phyloP scores from a whole-genome alignment of 1,140 invertebrate genomes.

The Microvelia longipes region DNA sequence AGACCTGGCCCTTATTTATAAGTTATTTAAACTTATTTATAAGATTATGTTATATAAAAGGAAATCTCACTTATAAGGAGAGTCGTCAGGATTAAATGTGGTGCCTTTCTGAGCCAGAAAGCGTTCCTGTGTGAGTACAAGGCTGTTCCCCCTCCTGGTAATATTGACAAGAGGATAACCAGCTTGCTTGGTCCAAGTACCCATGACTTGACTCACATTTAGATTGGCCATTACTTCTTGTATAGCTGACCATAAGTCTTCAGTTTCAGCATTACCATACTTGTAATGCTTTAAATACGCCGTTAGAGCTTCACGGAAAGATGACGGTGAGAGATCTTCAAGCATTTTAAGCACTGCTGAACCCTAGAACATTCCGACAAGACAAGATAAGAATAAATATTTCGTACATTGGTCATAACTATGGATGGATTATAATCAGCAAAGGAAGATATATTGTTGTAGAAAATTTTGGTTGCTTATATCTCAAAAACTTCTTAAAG shows the following conservation, averaged over 20 bases:
- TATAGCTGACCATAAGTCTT: slow-evolving; percentile 54
- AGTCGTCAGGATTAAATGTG: slow-evolving; percentile 33
- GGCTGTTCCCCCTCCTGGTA: slow-evolving; percentile 34
- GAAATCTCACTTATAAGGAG: slow-evolving; percentile 45
- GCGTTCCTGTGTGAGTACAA: slow-evolving; percentile 50
- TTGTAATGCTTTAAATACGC: slow-evolving; percentile 53
- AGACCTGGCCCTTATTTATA: too few species aligned
- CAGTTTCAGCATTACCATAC: slow-evolving; percentile 64
- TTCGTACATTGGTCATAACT: too few species aligned
- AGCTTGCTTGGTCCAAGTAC: slow-evolving; percentile 86
- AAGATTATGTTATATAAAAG: too few species aligned
- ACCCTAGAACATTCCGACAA: too few species aligned
- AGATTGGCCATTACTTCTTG: slow-evolving; percentile 28
- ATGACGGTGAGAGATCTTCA: slow-evolving; percentile 57
- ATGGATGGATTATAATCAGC: too few species aligned
- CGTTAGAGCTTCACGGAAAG: slow-evolving; percentile 47
- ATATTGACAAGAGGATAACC: slow-evolving; percentile 70
- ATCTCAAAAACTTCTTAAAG: too few species aligned
- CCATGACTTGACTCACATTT: slow-evolving; percentile 55
- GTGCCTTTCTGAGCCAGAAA: slow-evolving; percentile 52
- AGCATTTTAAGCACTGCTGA: slow-evolving; percentile 80
- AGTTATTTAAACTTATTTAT: too few species aligned
- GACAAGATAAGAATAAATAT: too few species aligned
- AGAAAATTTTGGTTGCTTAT: too few species aligned
- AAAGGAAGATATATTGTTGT: too few species aligned